Evolutionary conservation across 2,113 vertebrate genomes (phyloP).

Genomic region (Pyxicephalus adspersus): DNA sequence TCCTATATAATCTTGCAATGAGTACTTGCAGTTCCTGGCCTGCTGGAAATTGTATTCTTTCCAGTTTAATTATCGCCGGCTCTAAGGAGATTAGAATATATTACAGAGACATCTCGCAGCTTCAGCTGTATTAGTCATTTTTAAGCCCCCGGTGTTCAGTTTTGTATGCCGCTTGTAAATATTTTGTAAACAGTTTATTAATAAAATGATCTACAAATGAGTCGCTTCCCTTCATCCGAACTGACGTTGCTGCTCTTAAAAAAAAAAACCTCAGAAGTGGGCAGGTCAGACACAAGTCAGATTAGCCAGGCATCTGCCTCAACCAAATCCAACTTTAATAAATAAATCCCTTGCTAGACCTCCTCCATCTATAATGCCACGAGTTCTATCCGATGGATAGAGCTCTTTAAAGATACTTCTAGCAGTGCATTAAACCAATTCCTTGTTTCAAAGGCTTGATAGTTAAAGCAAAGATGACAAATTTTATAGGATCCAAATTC

Average conservation of each 20-base stretch:
- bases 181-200: slow-evolving; percentile 51
- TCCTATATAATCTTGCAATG: slow-evolving; percentile 4
- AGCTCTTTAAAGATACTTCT: neutral
- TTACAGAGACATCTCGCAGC: slow-evolving; percentile 49
- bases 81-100: slow-evolving; percentile 57
- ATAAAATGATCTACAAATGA: slow-evolving; percentile 50
- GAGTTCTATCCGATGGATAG: neutral
- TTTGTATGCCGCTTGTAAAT: slow-evolving; percentile 38
- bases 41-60: slow-evolving; percentile 52
- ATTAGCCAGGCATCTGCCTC: neutral
- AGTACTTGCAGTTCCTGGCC: slow-evolving; percentile 30
- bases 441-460: no score
- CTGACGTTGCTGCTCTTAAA: neutral
- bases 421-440: no score
- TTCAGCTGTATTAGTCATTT: slow-evolving; percentile 40
- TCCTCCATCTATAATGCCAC: neutral
- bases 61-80: slow-evolving; percentile 42
- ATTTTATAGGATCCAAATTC: no score
- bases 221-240: slow-evolving; percentile 18
- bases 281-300: neutral
- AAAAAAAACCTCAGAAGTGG: neutral
- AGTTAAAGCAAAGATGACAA: no score
- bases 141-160: slow-evolving; percentile 23
- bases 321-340: neutral
- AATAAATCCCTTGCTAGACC: neutral